Base-by-base conservation (phyloP, 30 jellyfish, hydroid and myxozoan genomes). In the Clytia hemisphaerica region DNA sequence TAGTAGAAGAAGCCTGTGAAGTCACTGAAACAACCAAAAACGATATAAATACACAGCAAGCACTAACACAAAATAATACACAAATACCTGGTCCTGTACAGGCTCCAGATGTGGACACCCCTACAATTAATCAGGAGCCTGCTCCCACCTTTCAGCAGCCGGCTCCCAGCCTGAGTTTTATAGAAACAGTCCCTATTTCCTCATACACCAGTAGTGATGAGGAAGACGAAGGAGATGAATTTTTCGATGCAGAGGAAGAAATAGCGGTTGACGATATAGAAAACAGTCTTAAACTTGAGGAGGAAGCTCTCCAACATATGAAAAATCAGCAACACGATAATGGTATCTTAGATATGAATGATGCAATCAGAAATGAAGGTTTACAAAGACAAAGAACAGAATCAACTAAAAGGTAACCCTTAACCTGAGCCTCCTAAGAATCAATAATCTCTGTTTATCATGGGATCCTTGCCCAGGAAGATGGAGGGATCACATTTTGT, bases 121-220 rank as follows among this genome's bases (percentile, higher is more conserved):
- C n/a, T n/a, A n/a, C n/a, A n/a, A n/a, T n/a, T n/a, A n/a, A n/a
- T n/a, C n/a, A n/a, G n/a, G n/a, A n/a, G n/a, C n/a, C n/a, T n/a
- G n/a, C n/a, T n/a, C n/a, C n/a, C n/a, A n/a, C n/a, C n/a, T n/a
- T n/a, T n/a, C n/a, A n/a, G n/a, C n/a, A n/a, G 36, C 16, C 65
- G 44, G 45, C 65, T 18, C 53, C 83, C 12, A 65, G 80, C 26
- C 54, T 76, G 51, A 53, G 88, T 38, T 83, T 80, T 36, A 84
- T 79, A 22, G 94, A 82, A 37, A 87, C 93, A 7, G 82, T 87
- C 19, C 97, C 97, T 12, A 79, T 92, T 26, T 67, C 80, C 57
- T 72, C 97, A 31, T 87, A 76, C 73, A 79, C 97, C 31, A 28
- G 59, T 0, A 87, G 97, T 61, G 73, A 90, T 28, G 97, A 87